Percentiles rank a stretch among this genome's conserved stretches.
Evolutionary conservation across 2,797 vertebrate genomes (phyloP).

Genomic region (Pseudochromis fuscus): DNA sequence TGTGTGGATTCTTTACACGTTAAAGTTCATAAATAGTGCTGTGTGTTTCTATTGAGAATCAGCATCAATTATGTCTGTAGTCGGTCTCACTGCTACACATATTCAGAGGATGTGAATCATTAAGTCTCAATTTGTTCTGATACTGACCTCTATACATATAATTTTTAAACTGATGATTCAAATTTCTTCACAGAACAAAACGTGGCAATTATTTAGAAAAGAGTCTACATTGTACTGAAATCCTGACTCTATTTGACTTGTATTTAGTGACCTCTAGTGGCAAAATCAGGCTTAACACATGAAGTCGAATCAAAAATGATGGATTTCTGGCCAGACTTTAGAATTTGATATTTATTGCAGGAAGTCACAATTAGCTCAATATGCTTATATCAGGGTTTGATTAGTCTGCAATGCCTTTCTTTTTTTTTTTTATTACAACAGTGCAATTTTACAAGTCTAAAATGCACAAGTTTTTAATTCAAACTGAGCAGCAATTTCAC

Average conservation of each 20-base stretch:
- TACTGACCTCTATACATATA: not conserved
- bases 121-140: not conserved
- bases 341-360: not conserved
- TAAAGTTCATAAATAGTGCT: too few relatives aligned
- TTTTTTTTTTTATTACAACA: too few relatives aligned
- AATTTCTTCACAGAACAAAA: not conserved
- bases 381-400: not conserved
- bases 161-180: not conserved
- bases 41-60: not conserved
- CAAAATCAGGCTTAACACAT: conserved; percentile 18
- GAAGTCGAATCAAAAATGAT: not conserved
- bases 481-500: too few relatives aligned
- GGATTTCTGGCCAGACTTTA: not conserved
- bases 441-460: too few relatives aligned
- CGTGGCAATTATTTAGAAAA: not conserved
- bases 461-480: too few relatives aligned
- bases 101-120: not conserved
- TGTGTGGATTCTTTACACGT: too few relatives aligned
- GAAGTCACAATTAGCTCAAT: not conserved
- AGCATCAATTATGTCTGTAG: too few relatives aligned
- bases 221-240: too few relatives aligned
- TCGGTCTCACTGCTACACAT: too few relatives aligned
- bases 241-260: not conserved
- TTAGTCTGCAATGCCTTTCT: not conserved
- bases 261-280: conserved; percentile 69